Evolutionary conservation across 1,140 invertebrate species (phyloP), one percentile per base, ranked within the genome.

Genomic region (Saccostrea cuccullata): DNA sequence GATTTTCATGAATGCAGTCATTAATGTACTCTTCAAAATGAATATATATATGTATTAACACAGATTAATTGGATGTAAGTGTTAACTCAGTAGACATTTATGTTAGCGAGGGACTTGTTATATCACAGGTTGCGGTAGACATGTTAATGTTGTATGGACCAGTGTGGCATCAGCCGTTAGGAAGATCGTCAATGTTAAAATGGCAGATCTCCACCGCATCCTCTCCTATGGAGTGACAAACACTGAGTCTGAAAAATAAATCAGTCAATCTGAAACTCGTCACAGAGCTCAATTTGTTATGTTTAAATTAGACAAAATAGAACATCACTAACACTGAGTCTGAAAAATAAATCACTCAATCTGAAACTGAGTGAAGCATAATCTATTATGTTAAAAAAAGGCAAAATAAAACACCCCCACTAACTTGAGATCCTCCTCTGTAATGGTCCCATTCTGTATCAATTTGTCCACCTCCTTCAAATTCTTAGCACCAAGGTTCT

Each of bases 401-500:
- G 30, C 30, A 36, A 36, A 36, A 36, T 36, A 36, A 36, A 47
- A 47, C 5, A 47, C 12, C 13, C 15, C 6, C 5, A 70, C 90
- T 84, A 70, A 92, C 91, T 89, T 91, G 82, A 92, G 85, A 88
- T 91, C 90, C 23, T 89, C 87, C 60, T 92, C 90, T 82, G 90
- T 91, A 0, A 92, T 30, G 23, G 84, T 90, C 23, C 91, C 91
- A 88, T 91, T 85, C 84, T 85, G 87, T 6, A 92, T 90, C 30
- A 92, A 55, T 85, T 85, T 87, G 26, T 88, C 87, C 0, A 92
- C 89, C 20, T 90, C 88, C 23, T 83, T 64, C 8, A 92, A 83
- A 0, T 87, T 87, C n/a, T 77, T 77, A 56, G 82, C n/a, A 26
- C 73, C 60, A 84, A 30, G 17, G 6, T 88, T 73, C 20, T 84